phyloP scores from a whole-genome alignment of 2,888 invertebrate species.

The Agrochola circellaris region DNA sequence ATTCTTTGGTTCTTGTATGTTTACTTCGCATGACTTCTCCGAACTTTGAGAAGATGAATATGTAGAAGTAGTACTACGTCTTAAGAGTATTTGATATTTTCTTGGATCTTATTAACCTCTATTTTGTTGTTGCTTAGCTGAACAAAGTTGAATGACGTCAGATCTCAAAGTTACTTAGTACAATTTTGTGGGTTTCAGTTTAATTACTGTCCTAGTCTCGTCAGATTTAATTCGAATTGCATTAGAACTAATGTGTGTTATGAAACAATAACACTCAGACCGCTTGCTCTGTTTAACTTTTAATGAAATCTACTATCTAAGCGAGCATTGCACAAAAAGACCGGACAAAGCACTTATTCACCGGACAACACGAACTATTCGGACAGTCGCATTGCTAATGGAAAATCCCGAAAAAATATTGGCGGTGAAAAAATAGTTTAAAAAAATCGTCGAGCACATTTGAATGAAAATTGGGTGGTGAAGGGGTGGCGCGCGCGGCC shows the following conservation, averaged over 20 bases:
- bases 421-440: slow-evolving; percentile 82
- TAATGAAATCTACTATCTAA: slow-evolving; percentile 77
- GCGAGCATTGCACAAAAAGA: slow-evolving; percentile 72
- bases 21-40: slow-evolving; percentile 36
- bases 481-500: slow-evolving; percentile 79
- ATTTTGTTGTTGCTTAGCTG: not conserved
- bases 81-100: slow-evolving; percentile 20
- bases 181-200: slow-evolving; percentile 36
- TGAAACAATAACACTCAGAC: slow-evolving; percentile 50
- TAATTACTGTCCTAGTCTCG: slow-evolving; percentile 46
- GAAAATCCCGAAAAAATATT: slow-evolving; percentile 89
- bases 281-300: slow-evolving; percentile 72
- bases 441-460: slow-evolving; percentile 88
- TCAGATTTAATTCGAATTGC: slow-evolving; percentile 46
- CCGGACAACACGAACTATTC: slow-evolving; percentile 80
- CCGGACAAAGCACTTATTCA: slow-evolving; percentile 77
- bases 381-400: slow-evolving; percentile 87
- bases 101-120: not conserved
- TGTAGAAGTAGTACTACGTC: slow-evolving; percentile 7
- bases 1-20: slow-evolving; percentile 42
- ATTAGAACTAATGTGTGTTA: slow-evolving; percentile 59
- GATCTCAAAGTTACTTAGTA: slow-evolving; percentile 20
- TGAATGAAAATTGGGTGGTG: slow-evolving; percentile 90
- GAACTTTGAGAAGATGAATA: slow-evolving; percentile 29
- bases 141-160: slow-evolving; percentile 38